Conservation (phyloP, 2,797 vertebrate species). For the Clarias platycephalus region DNA sequence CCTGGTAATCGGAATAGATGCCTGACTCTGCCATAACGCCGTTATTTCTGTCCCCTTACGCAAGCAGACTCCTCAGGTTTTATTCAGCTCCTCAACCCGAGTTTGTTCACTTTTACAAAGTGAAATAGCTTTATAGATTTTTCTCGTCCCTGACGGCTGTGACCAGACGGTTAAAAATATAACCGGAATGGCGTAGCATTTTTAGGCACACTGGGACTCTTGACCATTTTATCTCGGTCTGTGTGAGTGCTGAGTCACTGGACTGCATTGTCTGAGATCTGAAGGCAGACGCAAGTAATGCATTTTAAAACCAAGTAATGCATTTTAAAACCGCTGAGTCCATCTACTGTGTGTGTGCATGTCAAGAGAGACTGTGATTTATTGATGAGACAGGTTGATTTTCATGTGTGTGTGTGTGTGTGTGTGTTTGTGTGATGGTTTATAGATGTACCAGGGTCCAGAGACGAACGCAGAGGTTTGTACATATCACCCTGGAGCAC, state of each 20-base stretch:
- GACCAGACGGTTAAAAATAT: slow-evolving; percentile 12
- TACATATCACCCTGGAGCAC: slow-evolving; percentile 83
- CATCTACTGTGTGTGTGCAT: background rate
- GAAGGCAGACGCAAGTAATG: slow-evolving; percentile 23
- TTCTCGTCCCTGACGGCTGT: background rate
- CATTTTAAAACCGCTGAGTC: slow-evolving; percentile 19
- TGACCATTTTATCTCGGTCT: slow-evolving; percentile 18
- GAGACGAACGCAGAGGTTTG: slow-evolving; percentile 81
- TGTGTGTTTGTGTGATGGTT: slow-evolving; percentile 33
- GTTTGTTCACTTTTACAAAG: slow-evolving; percentile 14
- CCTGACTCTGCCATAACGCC: background rate
- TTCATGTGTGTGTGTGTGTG: slow-evolving; percentile 11
- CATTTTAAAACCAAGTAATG: slow-evolving; percentile 30
- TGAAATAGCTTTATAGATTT: background rate
- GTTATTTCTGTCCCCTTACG: background rate
- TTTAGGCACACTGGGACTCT: background rate
- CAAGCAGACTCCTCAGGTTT: background rate
- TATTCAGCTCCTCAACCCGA: background rate
- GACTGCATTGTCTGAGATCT: slow-evolving; percentile 10
- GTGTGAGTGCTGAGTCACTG: slow-evolving; percentile 23
- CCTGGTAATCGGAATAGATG: background rate
- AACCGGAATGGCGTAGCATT: background rate
- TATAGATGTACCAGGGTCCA: slow-evolving; percentile 78
- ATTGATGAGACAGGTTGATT: background rate
- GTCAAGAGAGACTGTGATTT: background rate